These are phyloP conservation scores for Perdix hodgsoniae DNA, from an alignment of 2,797 vertebrate genomes.

Conservation along the genomic window DNA sequence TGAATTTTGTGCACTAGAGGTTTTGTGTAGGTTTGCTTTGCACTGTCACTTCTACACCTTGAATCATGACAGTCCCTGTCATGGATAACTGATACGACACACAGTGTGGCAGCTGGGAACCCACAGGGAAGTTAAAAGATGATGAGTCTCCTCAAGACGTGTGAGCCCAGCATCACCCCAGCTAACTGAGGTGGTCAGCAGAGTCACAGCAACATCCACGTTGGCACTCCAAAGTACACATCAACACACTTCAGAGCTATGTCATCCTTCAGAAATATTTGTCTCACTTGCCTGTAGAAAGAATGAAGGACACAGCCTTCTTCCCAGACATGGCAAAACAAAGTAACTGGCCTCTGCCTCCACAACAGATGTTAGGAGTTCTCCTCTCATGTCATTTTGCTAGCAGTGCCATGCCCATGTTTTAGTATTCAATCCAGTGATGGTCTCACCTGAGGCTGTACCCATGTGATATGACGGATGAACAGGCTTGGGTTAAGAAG, in stretches of 20 bases:
- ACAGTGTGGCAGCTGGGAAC: not conserved
- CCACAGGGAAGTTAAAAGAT: not conserved
- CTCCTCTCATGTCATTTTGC: not conserved
- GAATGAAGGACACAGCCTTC: not conserved
- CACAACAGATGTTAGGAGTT: not conserved
- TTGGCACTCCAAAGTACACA: not conserved
- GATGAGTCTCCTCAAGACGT: not conserved
- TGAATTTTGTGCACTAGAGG: not conserved
- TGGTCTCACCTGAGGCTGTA: not conserved
- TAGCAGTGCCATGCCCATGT: not conserved
- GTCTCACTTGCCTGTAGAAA: not conserved
- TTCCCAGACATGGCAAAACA: not conserved
- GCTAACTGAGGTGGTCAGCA: not conserved
- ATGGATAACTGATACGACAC: not conserved
- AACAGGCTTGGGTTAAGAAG: not conserved
- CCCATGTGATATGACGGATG: not conserved
- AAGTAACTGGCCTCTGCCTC: accelerated
- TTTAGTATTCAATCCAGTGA: not conserved
- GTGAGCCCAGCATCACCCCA: accelerated
- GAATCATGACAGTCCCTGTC: not conserved
- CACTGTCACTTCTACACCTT: not conserved
- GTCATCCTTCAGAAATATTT: not conserved
- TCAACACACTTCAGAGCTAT: not conserved
- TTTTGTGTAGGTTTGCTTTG: not conserved
- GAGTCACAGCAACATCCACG: not conserved